A percentile compares a stretch with the other conserved stretches of the same genome.
Evolutionary conservation across 2,113 vertebrate genomes (phyloP).

Genomic region (Saiga tatarica): DNA sequence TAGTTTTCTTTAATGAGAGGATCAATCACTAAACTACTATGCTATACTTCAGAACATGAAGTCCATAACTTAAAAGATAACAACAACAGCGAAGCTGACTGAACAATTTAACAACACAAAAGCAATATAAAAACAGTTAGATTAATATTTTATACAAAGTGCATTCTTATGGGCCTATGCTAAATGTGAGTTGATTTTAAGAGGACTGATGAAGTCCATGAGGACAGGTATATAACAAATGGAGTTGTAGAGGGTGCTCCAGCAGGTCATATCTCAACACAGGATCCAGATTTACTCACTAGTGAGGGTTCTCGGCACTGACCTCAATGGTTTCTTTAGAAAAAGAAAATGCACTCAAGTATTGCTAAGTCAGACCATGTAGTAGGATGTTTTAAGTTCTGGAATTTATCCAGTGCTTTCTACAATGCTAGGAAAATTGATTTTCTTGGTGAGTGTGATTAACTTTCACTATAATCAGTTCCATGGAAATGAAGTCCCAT

Average conservation of each 20-base stretch:
- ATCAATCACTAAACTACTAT: background rate
- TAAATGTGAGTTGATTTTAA: background rate
- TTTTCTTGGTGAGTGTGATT: background rate
- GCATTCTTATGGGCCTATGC: accelerated
- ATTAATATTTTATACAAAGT: background rate
- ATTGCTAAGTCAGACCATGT: background rate
- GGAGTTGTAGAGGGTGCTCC: background rate
- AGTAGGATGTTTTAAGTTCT: background rate
- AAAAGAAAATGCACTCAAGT: background rate
- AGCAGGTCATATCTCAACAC: background rate
- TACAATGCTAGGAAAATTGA: background rate
- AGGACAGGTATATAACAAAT: background rate
- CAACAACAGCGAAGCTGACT: background rate
- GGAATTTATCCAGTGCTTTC: background rate
- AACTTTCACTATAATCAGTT: background rate
- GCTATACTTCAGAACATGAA: background rate
- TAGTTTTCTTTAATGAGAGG: background rate
- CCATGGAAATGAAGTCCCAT: background rate
- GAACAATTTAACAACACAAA: background rate
- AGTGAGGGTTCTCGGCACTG: background rate
- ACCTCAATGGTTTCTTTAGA: background rate
- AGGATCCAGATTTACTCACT: background rate
- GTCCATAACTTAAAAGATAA: background rate
- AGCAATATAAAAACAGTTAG: background rate
- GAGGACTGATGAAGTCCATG: background rate